Base-by-base conservation (phyloP, 2,113 vertebrate species). In the Pogona vitticeps region DNA sequence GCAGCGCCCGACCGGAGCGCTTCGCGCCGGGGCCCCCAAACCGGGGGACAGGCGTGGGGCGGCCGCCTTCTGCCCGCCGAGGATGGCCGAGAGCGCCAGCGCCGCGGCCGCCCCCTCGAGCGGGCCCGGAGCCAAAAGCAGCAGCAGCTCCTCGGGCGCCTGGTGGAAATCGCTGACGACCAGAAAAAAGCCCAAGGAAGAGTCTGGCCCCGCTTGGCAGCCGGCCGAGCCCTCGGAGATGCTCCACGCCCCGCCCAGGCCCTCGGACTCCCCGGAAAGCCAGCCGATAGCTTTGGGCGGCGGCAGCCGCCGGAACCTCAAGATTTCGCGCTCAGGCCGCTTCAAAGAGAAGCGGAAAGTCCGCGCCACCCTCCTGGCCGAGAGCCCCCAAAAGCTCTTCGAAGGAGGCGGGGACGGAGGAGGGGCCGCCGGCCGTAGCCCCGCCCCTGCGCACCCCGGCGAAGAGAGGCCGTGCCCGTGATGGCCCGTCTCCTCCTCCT, bases 271-370 rank as follows among this genome's bases (percentile, higher is more conserved):
- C 14, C 92, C 7, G 67, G 95, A 97, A 23, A 94, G 90, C 88
- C 96, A 94, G 83, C 84, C 71, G 72, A 31, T 90, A 80, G 86
- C 77, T 15, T 68, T 92, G 14, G 6, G 94, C 95, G 98, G 93
- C 90, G 6, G 94, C 95, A 98, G 93, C 91, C 97, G 98, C 36
- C 96, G 98, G 86, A 98, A 98, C 88, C 95, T 99, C 89, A 98
- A 96, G 6, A 96, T 99, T 75, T 99, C 98, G 0, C 98, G 98
- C 77, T 99, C 98, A 0, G 98, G 98, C 3, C 97, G 98, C 76
- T 99, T 98, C 93, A 99, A 98, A 87, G 98, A 98, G 94, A 98
- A 97, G 94, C 92, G 96, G 88, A 98, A 94, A 93, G 91, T 94
- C 17, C 98, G 98, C 5, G 95, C 96, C 13, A 96, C 95, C 3